Percentiles rank a stretch among this genome's conserved stretches.
phyloP scores from a whole-genome alignment of 2,113 vertebrate genomes.

The Isichthys henryi region DNA sequence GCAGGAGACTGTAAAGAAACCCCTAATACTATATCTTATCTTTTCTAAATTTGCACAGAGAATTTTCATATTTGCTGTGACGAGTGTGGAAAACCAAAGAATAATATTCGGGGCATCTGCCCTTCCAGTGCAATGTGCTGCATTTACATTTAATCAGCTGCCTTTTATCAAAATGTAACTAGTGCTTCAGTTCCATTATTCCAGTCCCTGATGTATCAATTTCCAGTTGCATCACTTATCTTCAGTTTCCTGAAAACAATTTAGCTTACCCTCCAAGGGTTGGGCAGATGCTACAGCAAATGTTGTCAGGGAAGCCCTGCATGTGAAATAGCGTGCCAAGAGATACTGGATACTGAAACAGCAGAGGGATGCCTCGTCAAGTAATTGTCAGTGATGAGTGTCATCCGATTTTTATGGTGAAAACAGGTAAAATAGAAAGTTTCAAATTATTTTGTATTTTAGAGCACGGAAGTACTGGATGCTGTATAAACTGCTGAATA shows the following conservation, averaged over 20 bases:
- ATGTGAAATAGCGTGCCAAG: constrained; percentile 33
- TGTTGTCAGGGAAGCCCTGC: neutral
- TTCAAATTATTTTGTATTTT: neutral
- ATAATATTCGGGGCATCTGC: neutral
- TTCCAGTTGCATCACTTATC: constrained; percentile 40
- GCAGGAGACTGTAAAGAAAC: neutral
- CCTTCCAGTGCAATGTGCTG: neutral
- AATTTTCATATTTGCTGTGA: neutral
- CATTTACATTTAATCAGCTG: neutral
- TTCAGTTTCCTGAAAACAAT: constrained; percentile 40
- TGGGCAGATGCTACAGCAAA: neutral
- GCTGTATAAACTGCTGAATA: neutral
- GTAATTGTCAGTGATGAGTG: neutral
- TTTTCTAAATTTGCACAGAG: neutral
- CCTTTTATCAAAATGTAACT: neutral
- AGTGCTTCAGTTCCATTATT: neutral
- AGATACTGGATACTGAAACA: neutral
- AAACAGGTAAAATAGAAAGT: neutral
- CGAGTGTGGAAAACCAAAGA: neutral
- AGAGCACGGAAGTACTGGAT: neutral
- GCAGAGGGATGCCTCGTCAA: neutral
- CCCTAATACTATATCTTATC: neutral
- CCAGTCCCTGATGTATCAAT: constrained; percentile 20
- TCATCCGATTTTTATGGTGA: neutral
- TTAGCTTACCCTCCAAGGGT: constrained; percentile 17